Evolutionary conservation across 2,888 invertebrate species (phyloP), one percentile per base, ranked within the genome.

Genomic region (Orthosia cruda): DNA sequence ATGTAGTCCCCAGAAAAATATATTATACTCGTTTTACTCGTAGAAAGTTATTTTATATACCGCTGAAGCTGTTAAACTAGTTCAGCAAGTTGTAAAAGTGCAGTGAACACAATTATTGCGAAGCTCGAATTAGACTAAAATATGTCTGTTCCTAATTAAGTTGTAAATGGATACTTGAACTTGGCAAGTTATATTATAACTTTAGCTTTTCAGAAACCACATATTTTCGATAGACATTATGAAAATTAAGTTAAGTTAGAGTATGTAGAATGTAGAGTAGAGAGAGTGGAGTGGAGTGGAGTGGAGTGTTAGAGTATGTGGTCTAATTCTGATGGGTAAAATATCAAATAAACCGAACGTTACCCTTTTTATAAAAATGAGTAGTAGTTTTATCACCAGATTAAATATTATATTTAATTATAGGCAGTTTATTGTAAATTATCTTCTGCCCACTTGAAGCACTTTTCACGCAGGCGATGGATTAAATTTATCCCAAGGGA

Each of bases 11-110:
- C 11, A 45, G n/a, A 3, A 20, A 52, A 61, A 61, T 54, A 75
- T 50, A n/a, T 26, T 26, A 12, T n/a, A 45, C 40, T 55, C 3
- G 18, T 7, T 26, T 26, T 16, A 45, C 70, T 1, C n/a, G 54
- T 55, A 5, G 15, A 70, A 32, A 57, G n/a, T 40, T 63, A 0
- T 80, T 72, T 62, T 20, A 62, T 50, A 20, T 57, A 32, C n/a
- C 13, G 49, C 13, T 55, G 20, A 62, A 72, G 23, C 26, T 11
- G 2, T 63, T 7, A 55, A 80, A 45, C 20, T 20, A 13, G 20
- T 5, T 13, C 0, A 55, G 13, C 15, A 20, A 50, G 49, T 45
- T 49, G 13, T 15, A 4, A 45, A 45, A 58, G n/a, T 26, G 2
- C 26, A 47, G 20, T 47, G n/a, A 18, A 65, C 23, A 9, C 15